phyloP scores from a whole-genome alignment of 30 jellyfish, hydroid and myxozoan species.

The Chironex yamaguchii region DNA sequence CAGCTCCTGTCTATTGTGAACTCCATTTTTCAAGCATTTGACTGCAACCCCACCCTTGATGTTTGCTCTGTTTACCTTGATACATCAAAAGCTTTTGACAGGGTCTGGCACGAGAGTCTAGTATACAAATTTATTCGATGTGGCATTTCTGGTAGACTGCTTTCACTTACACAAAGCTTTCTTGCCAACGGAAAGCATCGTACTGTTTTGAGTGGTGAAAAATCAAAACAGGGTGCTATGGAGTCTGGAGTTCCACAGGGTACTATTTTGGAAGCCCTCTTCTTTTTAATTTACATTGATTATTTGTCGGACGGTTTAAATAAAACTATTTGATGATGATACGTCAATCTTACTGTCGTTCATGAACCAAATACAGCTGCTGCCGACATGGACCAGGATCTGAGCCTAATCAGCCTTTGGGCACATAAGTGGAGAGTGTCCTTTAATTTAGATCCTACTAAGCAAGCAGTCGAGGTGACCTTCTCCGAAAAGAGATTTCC shows the following conservation, averaged over 20 bases:
- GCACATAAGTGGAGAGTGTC: conserved; percentile 32
- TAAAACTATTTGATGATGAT: conserved; percentile 42
- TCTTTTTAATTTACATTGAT: conserved; percentile 21
- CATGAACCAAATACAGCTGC: conserved; percentile 40
- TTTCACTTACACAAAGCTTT: conserved; percentile 20
- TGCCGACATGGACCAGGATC: conserved; percentile 17
- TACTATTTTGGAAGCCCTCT: conserved; percentile 20
- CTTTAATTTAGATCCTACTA: conserved; percentile 6
- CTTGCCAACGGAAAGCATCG: conserved; percentile 50
- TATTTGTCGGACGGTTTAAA: conserved; percentile 33
- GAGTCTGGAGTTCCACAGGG: conserved; percentile 49
- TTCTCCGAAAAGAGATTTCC: neutral
- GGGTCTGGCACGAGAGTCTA: neutral
- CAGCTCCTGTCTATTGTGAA: neutral
- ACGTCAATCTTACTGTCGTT: conserved; percentile 39
- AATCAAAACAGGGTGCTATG: conserved; percentile 49
- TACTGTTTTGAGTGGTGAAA: conserved; percentile 48
- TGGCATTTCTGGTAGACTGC: too few relatives aligned
- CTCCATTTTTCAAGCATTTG: neutral
- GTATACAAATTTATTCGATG: neutral
- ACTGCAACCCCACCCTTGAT: neutral
- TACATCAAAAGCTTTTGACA: neutral
- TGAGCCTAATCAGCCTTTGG: conserved; percentile 47
- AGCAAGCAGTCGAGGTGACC: conserved; percentile 25
- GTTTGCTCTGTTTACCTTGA: neutral